phyloP scores from a whole-genome alignment of 2,888 invertebrate genomes.

The Synanthedon tipuliformis region DNA sequence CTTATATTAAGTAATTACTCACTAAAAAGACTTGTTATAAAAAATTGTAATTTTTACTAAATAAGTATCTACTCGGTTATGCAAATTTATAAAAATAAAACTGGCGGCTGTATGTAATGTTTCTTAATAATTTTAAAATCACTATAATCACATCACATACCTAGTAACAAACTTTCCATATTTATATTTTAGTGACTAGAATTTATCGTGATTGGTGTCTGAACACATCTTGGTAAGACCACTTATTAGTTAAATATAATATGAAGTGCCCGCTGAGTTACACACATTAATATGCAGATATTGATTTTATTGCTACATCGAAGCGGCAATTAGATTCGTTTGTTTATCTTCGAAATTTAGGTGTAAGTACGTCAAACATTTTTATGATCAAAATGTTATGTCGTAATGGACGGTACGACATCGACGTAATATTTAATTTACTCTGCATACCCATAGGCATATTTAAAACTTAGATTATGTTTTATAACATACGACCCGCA shows the following conservation, averaged over 20 bases:
- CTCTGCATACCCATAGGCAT: constrained; percentile 9
- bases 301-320: constrained; percentile 26
- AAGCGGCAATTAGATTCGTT: constrained; percentile 32
- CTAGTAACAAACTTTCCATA: too few relatives aligned
- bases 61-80: too few relatives aligned
- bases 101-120: too few relatives aligned
- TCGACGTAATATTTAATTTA: constrained; percentile 32
- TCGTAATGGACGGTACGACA: constrained; percentile 10
- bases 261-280: background rate
- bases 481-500: constrained; percentile 1
- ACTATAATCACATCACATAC: too few relatives aligned
- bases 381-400: constrained; percentile 25
- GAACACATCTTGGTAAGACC: background rate
- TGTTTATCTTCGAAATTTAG: constrained; percentile 36
- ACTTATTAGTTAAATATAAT: background rate
- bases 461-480: too few relatives aligned
- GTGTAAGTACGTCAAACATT: constrained; percentile 19
- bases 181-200: too few relatives aligned
- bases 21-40: too few relatives aligned
- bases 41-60: too few relatives aligned
- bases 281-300: constrained; percentile 37
- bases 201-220: too few relatives aligned
- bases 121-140: too few relatives aligned
- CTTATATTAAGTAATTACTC: too few relatives aligned
- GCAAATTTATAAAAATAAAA: too few relatives aligned